Evolutionary conservation across 1,140 invertebrate genomes (phyloP).

Genomic region (Frieseomelitta varia): DNA sequence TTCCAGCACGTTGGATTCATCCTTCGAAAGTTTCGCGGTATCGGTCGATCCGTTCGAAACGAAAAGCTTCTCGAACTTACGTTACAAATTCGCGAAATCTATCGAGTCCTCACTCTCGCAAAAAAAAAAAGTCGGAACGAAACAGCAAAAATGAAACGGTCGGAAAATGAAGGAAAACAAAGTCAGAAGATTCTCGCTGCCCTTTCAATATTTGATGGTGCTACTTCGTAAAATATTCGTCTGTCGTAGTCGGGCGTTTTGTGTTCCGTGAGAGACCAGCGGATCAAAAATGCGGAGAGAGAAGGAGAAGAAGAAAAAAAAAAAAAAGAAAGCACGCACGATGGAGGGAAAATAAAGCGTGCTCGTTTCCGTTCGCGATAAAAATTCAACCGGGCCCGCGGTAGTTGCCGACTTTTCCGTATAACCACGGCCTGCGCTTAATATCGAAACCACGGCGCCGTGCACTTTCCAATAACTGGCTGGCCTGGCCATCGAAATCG

Average conservation of each 20-base stretch:
- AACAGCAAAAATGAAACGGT: no score
- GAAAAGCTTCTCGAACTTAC: not conserved
- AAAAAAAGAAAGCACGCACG: not conserved
- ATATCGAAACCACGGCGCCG: slow-evolving; percentile 32
- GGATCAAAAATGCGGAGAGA: not conserved
- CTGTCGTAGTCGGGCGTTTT: not conserved
- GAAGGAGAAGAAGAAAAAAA: no score
- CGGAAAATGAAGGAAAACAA: not conserved
- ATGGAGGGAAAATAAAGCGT: slow-evolving; percentile 6
- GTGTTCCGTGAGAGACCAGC: no score
- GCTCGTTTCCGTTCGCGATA: not conserved
- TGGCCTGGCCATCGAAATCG: slow-evolving; percentile 20
- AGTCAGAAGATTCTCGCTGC: not conserved
- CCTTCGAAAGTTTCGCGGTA: not conserved
- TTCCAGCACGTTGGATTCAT: not conserved
- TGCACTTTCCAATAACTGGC: slow-evolving; percentile 27
- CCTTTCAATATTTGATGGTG: slow-evolving; percentile 6
- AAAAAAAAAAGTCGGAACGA: not conserved
- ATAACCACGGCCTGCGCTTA: slow-evolving; percentile 4
- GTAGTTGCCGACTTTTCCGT: slow-evolving; percentile 7
- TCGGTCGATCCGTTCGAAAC: not conserved
- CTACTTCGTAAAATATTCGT: not conserved
- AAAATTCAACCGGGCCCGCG: slow-evolving; percentile 1
- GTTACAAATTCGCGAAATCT: not conserved
- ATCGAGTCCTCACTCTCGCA: fast-evolving